phyloP scores from a whole-genome alignment of 1,140 invertebrate genomes.

The Seison nebaliae region DNA sequence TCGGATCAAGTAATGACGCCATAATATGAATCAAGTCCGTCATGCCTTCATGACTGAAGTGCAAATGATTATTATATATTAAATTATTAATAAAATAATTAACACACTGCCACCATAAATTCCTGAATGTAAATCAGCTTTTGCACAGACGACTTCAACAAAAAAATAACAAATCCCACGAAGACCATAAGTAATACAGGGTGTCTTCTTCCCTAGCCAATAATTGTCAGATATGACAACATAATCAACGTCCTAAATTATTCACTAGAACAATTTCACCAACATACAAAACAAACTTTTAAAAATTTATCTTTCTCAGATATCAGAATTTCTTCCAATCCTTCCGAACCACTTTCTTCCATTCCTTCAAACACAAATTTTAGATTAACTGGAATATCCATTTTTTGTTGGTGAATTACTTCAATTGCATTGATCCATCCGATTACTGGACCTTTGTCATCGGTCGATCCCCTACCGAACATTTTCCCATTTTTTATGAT shows the following conservation, averaged over 20 bases:
- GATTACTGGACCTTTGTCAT: constrained; percentile 56
- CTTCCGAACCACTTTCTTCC: constrained; percentile 87
- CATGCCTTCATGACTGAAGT: constrained; percentile 26
- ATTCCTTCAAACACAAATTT: constrained; percentile 92
- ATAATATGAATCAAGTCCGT: constrained; percentile 21
- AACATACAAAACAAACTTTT: neutral
- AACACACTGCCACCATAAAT: constrained; percentile 56
- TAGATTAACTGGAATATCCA: constrained; percentile 57
- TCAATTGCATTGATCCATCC: constrained; percentile 79
- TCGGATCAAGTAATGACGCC: constrained; percentile 18
- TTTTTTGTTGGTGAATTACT: constrained; percentile 41
- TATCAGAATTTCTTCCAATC: constrained; percentile 56
- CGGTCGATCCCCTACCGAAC: constrained; percentile 63
- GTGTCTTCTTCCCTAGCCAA: constrained; percentile 80
- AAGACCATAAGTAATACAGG: constrained; percentile 83
- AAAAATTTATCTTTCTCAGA: constrained; percentile 7
- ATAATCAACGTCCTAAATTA: constrained; percentile 45
- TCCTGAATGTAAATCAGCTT: constrained; percentile 77
- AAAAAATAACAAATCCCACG: constrained; percentile 68
- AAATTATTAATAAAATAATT: constrained; percentile 10
- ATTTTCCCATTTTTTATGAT: constrained; percentile 63
- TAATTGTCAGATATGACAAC: constrained; percentile 97
- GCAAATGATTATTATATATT: neutral
- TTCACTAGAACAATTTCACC: neutral
- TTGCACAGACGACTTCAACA: constrained; percentile 57